Evolutionary conservation across 23 tunicate genomes (phyloP).

Genomic region (Trididemnum nubilum): DNA sequence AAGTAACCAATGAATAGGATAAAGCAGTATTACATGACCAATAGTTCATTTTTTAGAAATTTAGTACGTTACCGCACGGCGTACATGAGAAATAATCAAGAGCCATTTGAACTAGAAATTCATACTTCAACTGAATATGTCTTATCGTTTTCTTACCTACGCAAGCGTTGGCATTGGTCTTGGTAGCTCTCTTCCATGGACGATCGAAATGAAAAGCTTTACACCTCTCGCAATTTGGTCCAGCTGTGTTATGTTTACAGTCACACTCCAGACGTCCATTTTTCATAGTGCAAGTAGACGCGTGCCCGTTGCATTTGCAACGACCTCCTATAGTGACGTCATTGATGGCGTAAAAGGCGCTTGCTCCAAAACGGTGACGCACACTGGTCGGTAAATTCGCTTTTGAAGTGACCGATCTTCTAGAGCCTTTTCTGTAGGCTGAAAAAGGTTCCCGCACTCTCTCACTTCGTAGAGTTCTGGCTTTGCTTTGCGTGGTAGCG

Average conservation of each 20-base stretch:
- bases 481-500: not conserved
- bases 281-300: conserved; percentile 44
- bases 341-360: conserved; percentile 73
- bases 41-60: no score
- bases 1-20: no score
- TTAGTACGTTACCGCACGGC: no score
- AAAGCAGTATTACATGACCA: no score
- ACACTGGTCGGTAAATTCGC: not conserved
- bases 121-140: no score
- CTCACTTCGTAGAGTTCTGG: not conserved
- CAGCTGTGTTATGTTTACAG: conserved; percentile 80
- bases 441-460: not conserved
- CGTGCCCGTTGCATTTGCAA: conserved; percentile 95
- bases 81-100: no score
- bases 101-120: no score
- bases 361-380: conserved; percentile 1
- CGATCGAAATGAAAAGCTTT: conserved; percentile 50
- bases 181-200: conserved; percentile 66
- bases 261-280: conserved; percentile 52
- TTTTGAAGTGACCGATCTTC: not conserved
- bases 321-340: conserved; percentile 73
- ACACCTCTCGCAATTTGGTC: conserved; percentile 79
- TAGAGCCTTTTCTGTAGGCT: conserved; percentile 8
- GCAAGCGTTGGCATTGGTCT: conserved; percentile 55
- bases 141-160: conserved; percentile 45